phyloP scores from a whole-genome alignment of 2,888 invertebrate genomes.

The Heliconius cydno region DNA sequence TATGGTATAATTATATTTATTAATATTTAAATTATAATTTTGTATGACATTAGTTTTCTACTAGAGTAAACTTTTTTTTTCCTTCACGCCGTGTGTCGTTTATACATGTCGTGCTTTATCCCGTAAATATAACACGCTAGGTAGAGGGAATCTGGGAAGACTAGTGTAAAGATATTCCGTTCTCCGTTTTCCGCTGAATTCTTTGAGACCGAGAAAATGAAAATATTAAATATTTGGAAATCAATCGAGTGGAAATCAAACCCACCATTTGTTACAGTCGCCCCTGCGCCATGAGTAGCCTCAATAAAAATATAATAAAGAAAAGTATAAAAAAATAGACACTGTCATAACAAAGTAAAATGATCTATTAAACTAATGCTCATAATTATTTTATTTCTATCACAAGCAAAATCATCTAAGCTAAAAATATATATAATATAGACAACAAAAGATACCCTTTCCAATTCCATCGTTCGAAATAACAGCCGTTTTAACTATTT shows the following conservation, averaged over 20 bases:
- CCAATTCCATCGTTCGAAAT: conserved; percentile 18
- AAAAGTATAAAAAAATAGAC: background rate
- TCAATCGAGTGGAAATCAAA: background rate
- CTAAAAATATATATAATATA: background rate
- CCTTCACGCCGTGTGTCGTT: background rate
- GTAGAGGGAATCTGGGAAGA: background rate
- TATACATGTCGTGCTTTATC: background rate
- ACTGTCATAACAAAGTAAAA: background rate
- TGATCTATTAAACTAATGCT: background rate
- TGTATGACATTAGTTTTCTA: no score
- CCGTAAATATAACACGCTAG: background rate
- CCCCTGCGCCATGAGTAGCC: background rate
- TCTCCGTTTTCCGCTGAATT: background rate
- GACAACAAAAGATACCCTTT: conserved; percentile 8
- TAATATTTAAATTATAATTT: background rate
- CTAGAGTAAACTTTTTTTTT: background rate
- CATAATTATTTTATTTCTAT: background rate
- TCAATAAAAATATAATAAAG: background rate
- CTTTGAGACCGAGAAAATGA: background rate
- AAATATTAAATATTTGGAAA: no score
- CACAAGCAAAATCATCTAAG: background rate
- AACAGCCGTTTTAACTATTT: conserved; percentile 28
- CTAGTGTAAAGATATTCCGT: background rate
- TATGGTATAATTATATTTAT: background rate
- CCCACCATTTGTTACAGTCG: background rate